Evolutionary conservation across 2,113 vertebrate species (phyloP), one percentile per base, ranked within the genome.

Genomic region (Chaetodon trifascialis): DNA sequence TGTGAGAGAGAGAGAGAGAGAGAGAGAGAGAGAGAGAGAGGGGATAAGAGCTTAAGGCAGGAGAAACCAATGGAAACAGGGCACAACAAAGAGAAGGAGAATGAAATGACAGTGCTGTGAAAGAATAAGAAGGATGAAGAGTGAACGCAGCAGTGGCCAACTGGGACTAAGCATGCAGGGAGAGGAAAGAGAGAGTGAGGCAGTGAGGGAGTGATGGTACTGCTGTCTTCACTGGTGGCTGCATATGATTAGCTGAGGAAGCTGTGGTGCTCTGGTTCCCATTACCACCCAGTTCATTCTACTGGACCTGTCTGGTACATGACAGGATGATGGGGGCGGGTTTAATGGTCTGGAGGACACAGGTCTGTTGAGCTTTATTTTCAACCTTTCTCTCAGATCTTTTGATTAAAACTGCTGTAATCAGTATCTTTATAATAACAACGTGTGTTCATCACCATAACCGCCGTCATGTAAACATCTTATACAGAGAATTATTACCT

Each of bases 271-370:
- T 86, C 88, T 92, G 90, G 58, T 85, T 91, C 59, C 65, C 60
- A 89, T 93, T 93, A 87, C 30, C 25, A n/a, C 6, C 42, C 60
- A 74, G 75, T 67, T 81, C 42, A 59, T 80, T 81, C 52, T n/a
- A 88, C 72, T 78, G 78, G 62, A 76, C 47, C 40, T 62, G 72
- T 40, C 75, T 70, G 52, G 12, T 68, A 25, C 56, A 58, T 12
- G 7, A 23, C 52, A 51, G 5, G 21, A 69, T 67, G 71, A 85
- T 0, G 2, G 65, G 44, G 38, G 34, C 19, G 23, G 60, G 70
- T 52, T 78, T 7, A 56, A 42, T 17, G 47, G 63, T 59, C 73
- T 11, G 0, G n/a, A 38, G 23, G 16, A 16, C 58, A 3, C 0
- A 42, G 30, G 11, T 0, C 58, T 58, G 16, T 19, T 4, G 0